phyloP scores from a whole-genome alignment of 2,797 vertebrate species.

The Alosa sapidissima region DNA sequence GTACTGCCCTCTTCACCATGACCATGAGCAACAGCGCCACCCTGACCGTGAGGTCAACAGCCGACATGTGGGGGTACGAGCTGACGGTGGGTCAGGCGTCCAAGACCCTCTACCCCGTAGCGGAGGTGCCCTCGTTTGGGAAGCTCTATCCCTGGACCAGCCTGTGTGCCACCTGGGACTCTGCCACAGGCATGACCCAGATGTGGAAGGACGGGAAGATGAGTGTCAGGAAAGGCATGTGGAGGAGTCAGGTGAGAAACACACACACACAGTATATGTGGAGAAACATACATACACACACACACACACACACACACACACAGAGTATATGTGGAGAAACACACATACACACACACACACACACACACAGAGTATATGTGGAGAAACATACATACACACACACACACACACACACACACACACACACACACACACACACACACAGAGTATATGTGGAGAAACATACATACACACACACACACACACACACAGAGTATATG shows the following conservation, averaged over 20 bases:
- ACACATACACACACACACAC: neutral
- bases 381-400: no score
- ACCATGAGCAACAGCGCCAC: neutral
- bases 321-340: neutral
- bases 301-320: no score
- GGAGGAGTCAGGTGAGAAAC: conserved; percentile 25
- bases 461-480: no score
- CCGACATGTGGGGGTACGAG: neutral
- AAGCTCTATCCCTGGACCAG: neutral
- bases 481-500: no score
- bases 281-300: no score
- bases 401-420: no score
- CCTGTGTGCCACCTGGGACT: conserved; percentile 36
- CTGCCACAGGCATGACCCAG: conserved; percentile 39
- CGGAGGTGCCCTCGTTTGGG: neutral
- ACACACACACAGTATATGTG: neutral
- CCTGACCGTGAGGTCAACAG: neutral
- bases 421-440: no score
- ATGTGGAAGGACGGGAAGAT: conserved; percentile 19
- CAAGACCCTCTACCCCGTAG: fast-evolving
- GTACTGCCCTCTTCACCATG: neutral
- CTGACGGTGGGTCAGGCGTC: conserved; percentile 1
- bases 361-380: no score
- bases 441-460: no score
- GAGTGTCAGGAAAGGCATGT: conserved; percentile 37